Conservation (phyloP, 2,113 vertebrate species). For the Clinocottus analis region DNA sequence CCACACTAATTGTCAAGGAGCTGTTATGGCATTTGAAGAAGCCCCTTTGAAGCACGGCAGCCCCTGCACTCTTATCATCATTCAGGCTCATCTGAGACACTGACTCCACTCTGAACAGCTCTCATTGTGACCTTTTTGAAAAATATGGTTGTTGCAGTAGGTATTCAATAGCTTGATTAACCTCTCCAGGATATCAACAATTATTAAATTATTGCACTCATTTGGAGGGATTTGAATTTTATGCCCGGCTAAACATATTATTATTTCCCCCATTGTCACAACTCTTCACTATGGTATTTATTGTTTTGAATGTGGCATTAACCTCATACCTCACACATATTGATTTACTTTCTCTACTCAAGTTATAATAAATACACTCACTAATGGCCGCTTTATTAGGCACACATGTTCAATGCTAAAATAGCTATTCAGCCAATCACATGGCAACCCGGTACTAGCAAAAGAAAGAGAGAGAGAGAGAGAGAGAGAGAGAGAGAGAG, state of each 20-base stretch:
- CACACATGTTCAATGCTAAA: no score
- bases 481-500: neutral
- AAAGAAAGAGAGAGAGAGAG: neutral
- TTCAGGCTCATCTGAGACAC: slow-evolving; percentile 16
- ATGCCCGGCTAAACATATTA: slow-evolving; percentile 10
- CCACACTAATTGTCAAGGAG: slow-evolving; percentile 25
- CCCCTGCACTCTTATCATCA: slow-evolving; percentile 15
- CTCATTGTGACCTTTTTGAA: slow-evolving; percentile 37
- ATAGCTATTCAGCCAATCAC: no score
- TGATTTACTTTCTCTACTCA: neutral
- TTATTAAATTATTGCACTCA: slow-evolving; percentile 30
- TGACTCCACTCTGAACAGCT: slow-evolving; percentile 12
- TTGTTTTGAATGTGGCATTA: neutral
- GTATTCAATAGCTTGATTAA: slow-evolving; percentile 14
- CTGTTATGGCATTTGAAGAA: slow-evolving; percentile 30
- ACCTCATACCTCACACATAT: neutral
- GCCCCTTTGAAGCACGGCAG: slow-evolving; percentile 2
- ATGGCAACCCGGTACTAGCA: no score
- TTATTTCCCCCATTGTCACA: neutral
- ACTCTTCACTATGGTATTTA: neutral
- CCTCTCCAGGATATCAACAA: slow-evolving; percentile 9
- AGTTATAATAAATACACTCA: neutral
- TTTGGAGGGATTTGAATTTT: slow-evolving; percentile 8
- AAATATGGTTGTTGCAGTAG: slow-evolving; percentile 18
- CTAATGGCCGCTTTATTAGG: no score